Base-by-base conservation (phyloP, 2,888 invertebrate genomes). In the Theretra japonica region DNA sequence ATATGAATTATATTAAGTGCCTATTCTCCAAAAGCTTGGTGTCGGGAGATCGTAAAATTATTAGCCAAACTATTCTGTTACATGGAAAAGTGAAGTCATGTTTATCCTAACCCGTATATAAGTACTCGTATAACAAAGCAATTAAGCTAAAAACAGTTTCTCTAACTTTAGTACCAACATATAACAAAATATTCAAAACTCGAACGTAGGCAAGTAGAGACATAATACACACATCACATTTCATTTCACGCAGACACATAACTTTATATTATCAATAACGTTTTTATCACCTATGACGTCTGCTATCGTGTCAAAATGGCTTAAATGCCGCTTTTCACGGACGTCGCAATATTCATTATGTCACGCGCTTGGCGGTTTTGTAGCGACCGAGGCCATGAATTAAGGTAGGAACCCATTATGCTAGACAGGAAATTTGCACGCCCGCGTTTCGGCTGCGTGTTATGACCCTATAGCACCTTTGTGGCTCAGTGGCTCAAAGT, bases 341-440 rank as follows among this genome's bases (percentile, higher is more conserved):
- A 79, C 79, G 75, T 78, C 84, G 81, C 82, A 83, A 85, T 87
- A 86, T 88, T 88, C 85, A 88, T 88, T 86, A 87, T 78, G 86
- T 87, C 86, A 87, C 84, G 82, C 80, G 78, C 79, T 80, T 76
- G 76, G 87, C 75, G 82, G 84, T 83, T 88, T 84, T 82, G 86
- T 85, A 83, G 83, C 84, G 76, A 77, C 80, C 80, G 82, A 83
- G 88, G 86, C 81, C 86, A 86, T 89, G 89, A 90, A 90, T 90
- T 89, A 88, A 87, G 88, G 85, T 83, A 80, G 80, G 80, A 77
- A 77, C 83, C 83, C 88, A 88, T 90, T 89, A 90, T 82, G 75
- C 78, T 74, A 87, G 89, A 86, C 90, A 88, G 89, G 89, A 89
- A 89, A 90, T 90, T 90, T 88, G 87, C 88, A 86, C 83, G 82